Evolutionary conservation across 1,140 invertebrate species (phyloP), one percentile per base, ranked within the genome.

Genomic region (Aphelenchoides fujianensis): DNA sequence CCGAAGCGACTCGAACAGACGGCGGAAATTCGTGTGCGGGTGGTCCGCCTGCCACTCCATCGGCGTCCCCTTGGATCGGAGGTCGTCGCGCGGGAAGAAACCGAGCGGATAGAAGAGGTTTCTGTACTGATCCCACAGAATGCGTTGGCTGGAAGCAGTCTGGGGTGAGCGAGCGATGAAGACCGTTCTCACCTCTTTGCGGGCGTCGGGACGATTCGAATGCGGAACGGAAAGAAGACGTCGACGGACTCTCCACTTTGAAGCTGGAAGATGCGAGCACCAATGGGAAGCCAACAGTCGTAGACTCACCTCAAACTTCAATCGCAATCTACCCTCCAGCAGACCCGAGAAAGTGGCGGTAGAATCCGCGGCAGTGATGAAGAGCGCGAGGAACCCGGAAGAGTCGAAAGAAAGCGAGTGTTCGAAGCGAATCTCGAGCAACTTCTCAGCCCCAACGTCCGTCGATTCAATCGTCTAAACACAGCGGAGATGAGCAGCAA

Each of bases 41-140:
- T 97, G 94, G 86, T 97, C 95, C 0, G 92, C 93, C 84, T 95
- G 92, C 94, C 94, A 97, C 87, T 97, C 95, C 0, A 97, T 87
- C 0, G 94, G 94, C 86, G 96, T 93, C 82, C 92, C 92, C 85
- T 95, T 95, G 73, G 93, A 90, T 71, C 91, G 89, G 2, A 97
- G 88, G 87, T 97, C 93, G 85, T 97, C 95, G 35, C 93, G 86
- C 0, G 95, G 94, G 85, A 97, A 95, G 86, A 96, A 97, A 0
- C 94, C 93, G 0, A 94, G 92, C 0, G 95, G 94, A 87, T 97
- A 97, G 2, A 93, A 88, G 27, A 97, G 87, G 84, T 94, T 97
- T 85, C 97, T 94, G 86, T 91, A 97, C 85, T 97, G 95, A 87
- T 97, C 94, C 94, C 94, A 97, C 0, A 97, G 86, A 70, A 97